These are phyloP conservation scores for Leptinotarsa undecemlineata DNA, from an alignment of 1,140 invertebrate genomes.

Conservation along the genomic window DNA sequence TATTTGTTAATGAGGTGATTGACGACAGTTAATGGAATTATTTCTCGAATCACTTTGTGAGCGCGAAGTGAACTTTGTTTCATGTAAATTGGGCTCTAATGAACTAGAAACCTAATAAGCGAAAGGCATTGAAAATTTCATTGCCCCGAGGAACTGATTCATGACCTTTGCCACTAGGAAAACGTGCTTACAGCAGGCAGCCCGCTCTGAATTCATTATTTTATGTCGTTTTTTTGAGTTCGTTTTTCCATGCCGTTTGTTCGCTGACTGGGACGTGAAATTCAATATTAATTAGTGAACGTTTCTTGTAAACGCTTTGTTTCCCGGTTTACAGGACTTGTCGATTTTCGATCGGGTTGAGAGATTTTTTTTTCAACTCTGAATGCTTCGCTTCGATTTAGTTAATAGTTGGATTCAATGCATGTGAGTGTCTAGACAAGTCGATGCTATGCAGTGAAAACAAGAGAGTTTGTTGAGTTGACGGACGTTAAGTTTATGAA, in stretches of 20 bases:
- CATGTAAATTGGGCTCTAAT: constrained; percentile 5
- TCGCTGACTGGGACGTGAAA: background rate
- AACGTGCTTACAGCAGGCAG: constrained; percentile 2
- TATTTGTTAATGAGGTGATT: background rate
- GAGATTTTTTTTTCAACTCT: no score
- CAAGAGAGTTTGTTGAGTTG: no score
- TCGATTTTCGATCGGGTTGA: background rate
- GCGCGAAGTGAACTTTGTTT: background rate
- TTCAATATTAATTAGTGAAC: constrained; percentile 3
- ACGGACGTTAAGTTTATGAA: no score
- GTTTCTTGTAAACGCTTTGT: constrained; percentile 4
- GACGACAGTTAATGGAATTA: background rate
- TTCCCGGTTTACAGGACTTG: background rate
- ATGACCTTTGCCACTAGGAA: background rate
- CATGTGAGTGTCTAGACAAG: no score
- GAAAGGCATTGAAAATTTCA: constrained; percentile 6
- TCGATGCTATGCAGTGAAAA: no score
- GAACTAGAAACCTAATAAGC: constrained; percentile 5
- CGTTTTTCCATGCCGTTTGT: background rate
- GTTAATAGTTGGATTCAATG: no score
- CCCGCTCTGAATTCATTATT: constrained; percentile 5
- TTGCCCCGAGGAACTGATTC: constrained; percentile 3
- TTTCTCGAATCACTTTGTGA: constrained; percentile 1
- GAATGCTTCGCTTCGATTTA: no score
- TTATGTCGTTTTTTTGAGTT: background rate